These are phyloP conservation scores for Panopea generosa DNA, from an alignment of 2,888 invertebrate species.

Conservation along the genomic window DNA sequence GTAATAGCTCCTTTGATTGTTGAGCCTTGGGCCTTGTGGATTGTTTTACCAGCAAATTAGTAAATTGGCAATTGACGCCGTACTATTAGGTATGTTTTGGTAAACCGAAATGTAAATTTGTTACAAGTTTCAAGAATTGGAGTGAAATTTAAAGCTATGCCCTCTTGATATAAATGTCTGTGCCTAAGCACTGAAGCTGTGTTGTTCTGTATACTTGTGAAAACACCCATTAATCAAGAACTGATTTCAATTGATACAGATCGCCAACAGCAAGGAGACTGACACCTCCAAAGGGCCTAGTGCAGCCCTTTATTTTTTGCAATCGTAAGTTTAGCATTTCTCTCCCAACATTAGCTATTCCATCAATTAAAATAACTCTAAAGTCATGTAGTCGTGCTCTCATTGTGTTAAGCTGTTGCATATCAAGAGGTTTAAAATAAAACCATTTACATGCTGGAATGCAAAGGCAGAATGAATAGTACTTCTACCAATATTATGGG, in stretches of 20 bases:
- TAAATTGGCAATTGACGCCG: too few relatives aligned
- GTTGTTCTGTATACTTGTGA: constrained; percentile 8
- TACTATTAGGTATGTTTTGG: too few relatives aligned
- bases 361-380: constrained; percentile 57
- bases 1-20: too few relatives aligned
- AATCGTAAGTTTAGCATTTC: constrained; percentile 55
- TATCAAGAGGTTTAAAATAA: constrained; percentile 33
- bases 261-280: constrained; percentile 56
- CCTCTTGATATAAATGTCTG: too few relatives aligned
- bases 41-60: too few relatives aligned
- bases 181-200: constrained; percentile 32
- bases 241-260: constrained; percentile 31
- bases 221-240: constrained; percentile 62
- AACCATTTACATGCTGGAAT: constrained; percentile 25
- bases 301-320: constrained; percentile 53
- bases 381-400: constrained; percentile 28
- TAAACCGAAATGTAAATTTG: too few relatives aligned
- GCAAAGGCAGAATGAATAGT: constrained; percentile 27
- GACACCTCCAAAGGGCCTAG: constrained; percentile 56
- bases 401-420: constrained; percentile 35
- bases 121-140: too few relatives aligned
- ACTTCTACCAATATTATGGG: constrained; percentile 20
- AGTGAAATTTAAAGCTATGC: too few relatives aligned
- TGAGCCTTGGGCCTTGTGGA: too few relatives aligned
- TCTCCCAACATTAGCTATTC: constrained; percentile 65